These are phyloP conservation scores for Aptenodytes patagonicus DNA, from an alignment of 2,113 vertebrate genomes.

Conservation along the genomic window DNA sequence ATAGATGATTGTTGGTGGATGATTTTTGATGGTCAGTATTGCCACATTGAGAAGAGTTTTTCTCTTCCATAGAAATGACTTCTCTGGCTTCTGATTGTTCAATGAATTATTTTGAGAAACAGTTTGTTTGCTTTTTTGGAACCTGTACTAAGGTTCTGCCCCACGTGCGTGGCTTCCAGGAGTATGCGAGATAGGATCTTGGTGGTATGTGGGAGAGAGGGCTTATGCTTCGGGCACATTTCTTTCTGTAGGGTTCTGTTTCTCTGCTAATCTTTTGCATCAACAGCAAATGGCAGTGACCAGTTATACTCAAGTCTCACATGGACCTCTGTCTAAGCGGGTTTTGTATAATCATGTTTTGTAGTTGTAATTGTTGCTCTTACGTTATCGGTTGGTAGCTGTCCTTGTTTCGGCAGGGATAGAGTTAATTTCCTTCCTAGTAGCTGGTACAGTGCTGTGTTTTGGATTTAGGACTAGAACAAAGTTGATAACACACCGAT, in stretches of 20 bases:
- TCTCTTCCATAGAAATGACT: neutral
- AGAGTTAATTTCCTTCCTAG: too few species aligned
- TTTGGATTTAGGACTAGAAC: too few species aligned
- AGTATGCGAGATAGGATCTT: neutral
- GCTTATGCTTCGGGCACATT: neutral
- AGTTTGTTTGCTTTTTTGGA: neutral
- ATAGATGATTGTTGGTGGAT: neutral
- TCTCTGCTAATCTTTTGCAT: neutral
- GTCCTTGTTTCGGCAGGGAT: too few species aligned
- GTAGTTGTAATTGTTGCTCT: neutral
- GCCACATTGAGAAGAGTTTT: neutral
- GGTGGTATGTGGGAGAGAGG: neutral
- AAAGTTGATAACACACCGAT: too few species aligned
- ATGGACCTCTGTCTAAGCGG: neutral
- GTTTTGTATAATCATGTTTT: neutral
- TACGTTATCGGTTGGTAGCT: neutral
- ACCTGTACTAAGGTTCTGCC: neutral
- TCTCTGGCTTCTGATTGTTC: neutral
- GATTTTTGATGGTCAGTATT: neutral
- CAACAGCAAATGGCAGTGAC: neutral
- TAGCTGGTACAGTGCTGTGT: too few species aligned
- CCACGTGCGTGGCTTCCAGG: neutral
- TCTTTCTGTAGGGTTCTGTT: neutral
- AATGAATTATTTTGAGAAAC: neutral
- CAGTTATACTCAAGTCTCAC: neutral